Evolutionary conservation across 2,113 vertebrate genomes (phyloP).

Genomic region (Apodemus sylvaticus): DNA sequence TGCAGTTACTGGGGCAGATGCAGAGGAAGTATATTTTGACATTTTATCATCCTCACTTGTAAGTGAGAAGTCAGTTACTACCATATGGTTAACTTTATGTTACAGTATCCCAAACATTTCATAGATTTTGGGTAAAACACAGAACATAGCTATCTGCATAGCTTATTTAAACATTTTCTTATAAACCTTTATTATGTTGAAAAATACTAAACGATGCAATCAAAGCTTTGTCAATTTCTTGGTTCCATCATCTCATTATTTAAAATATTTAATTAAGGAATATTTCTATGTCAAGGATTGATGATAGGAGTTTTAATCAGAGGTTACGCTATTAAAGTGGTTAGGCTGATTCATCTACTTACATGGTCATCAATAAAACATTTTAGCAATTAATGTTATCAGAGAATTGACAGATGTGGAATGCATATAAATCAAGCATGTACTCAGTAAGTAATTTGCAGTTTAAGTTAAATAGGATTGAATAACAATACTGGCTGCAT

Average conservation of each 20-base stretch:
- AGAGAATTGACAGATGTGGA: conserved; percentile 67
- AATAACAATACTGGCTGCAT: conserved; percentile 39
- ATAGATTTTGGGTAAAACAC: conserved; percentile 41
- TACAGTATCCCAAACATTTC: conserved; percentile 3
- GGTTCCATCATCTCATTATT: conserved; percentile 50
- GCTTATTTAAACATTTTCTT: conserved; percentile 17
- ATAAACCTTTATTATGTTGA: conserved; percentile 23
- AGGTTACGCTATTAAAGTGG: conserved; percentile 60
- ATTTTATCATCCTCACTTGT: neutral
- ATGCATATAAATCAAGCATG: conserved; percentile 60
- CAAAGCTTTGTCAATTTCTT: conserved; percentile 46
- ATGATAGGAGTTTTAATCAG: conserved; percentile 71
- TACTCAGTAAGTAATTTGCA: conserved; percentile 63
- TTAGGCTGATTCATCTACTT: conserved; percentile 65
- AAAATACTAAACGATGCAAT: conserved; percentile 11
- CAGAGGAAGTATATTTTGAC: neutral
- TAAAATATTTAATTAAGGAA: conserved; percentile 69
- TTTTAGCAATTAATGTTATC: conserved; percentile 73
- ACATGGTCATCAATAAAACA: conserved; percentile 70
- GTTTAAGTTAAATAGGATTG: conserved; percentile 64
- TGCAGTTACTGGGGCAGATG: neutral
- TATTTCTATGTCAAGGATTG: conserved; percentile 58
- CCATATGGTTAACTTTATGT: neutral
- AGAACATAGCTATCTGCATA: neutral
- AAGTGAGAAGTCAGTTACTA: conserved; percentile 40